Evolutionary conservation across 2,113 vertebrate genomes (phyloP), one percentile per base, ranked within the genome.

Genomic region (Nothoprocta pentlandii): DNA sequence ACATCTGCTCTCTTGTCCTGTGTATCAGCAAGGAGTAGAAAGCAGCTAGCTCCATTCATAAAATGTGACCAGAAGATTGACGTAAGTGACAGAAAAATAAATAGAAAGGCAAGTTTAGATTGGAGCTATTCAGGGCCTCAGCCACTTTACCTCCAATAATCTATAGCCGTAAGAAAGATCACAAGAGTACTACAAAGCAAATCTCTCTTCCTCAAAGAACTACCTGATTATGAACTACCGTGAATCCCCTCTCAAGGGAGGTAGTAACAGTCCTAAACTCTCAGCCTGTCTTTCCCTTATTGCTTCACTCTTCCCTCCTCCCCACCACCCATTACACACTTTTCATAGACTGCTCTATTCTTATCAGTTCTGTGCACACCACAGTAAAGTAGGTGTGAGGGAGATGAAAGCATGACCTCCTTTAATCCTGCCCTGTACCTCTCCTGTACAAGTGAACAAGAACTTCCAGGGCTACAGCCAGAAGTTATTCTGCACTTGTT

Each of bases 1-100:
- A 83, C 70, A 62, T 92, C 95, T 92, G 80, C 89, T 93, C 96
- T 97, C 96, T 95, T 94, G 87, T 79, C 68, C 92, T 92, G 88
- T n/a, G 80, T 62, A 85, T 75, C 56, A 97, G 81, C 75, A 93
- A 42, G 78, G 64, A 94, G 71, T 64, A 89, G 82, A 89, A 96
- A 79, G 46, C 6, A 66, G 84, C 68, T 39, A 84, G 87, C 71
- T 94, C 71, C 86, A 90, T 88, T 96, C 83, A 94, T 42, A 91
- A 94, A 95, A 66, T 30, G 15, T 16, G 91, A 34, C 69, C 32
- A 86, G 44, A 89, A 87, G 56, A 74, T 44, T 34, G 74, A 79
- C 0, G 0, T 14, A 58, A 87, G 63, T 56, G 83, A 26, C 3
- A 82, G 92, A 49, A 90, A 79, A 82, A 54, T 14, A 58, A 79